Base-by-base conservation (phyloP, 2,888 invertebrate species). In the Girardia tigrina region DNA sequence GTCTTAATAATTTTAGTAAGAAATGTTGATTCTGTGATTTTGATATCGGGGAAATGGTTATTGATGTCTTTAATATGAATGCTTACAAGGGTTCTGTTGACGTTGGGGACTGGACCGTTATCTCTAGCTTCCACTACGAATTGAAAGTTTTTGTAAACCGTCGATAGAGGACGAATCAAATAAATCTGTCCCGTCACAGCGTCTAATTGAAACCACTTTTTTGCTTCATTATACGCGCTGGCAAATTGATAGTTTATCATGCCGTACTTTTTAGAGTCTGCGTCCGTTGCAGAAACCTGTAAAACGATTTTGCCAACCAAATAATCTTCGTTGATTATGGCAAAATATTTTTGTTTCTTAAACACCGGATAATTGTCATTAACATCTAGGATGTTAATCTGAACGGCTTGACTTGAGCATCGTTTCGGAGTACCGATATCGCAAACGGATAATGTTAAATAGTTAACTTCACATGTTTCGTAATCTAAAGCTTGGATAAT, bases 341-440 rank as follows among this genome's bases (percentile, higher is more conserved):
- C 56, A n/a, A 56, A 56, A 56, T 56, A 56, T 16, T 56, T 56
- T n/a, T 56, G 56, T n/a, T 56, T 56, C 23, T 56, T 56, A 56
- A 56, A 56, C n/a, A 56, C n/a, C 23, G 56, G 56, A n/a, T 56
- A 56, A n/a, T 56, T 56, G n/a, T 56, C 56, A n/a, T 56, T 56
- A n/a, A 56, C 56, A 56, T 56, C 56, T 4, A 56, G n/a, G 23
- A 56, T 56, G 56, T 56, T 56, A 56, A 56, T 56, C 23, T n/a
- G 56, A 4, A 56, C 4, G n/a, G n/a, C n/a, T 16, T 56, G 56
- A 56, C 56, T 56, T 56, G 56, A 56, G 56, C 56, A 56, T 20
- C n/a, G 56, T 56, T 56, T 56, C 4, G 56, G 56, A 20, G n/a
- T 56, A 20, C 56, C 56, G 4, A 56, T 56, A n/a, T 56, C 56